Percentiles rank a stretch among this genome's conserved stretches.
Conservation (phyloP, 2,797 vertebrate species). For the Apogon hyalosoma region DNA sequence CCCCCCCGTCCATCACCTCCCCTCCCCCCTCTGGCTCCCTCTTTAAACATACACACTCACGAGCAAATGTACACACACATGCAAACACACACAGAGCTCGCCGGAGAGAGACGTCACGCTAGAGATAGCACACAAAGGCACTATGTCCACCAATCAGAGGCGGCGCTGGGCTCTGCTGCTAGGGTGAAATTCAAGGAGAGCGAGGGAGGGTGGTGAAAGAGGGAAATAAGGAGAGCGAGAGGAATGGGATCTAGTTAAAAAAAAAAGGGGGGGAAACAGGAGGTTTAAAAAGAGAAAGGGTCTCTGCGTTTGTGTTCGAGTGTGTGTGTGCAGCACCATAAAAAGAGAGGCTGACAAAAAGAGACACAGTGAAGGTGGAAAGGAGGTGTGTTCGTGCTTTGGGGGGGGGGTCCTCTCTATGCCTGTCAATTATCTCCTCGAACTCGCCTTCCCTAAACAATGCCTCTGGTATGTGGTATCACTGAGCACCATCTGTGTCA, state of each 20-base stretch:
- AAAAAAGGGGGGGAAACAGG: constrained; percentile 36
- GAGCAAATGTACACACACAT: constrained; percentile 59
- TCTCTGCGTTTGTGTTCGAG: constrained; percentile 32
- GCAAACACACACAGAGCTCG: constrained; percentile 53
- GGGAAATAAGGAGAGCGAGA: constrained; percentile 28
- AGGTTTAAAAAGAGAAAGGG: constrained; percentile 42
- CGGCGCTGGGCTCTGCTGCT: constrained; percentile 82
- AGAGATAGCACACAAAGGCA: constrained; percentile 84
- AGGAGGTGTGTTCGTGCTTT: constrained; percentile 54
- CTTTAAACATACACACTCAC: constrained; percentile 65
- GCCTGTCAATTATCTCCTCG: constrained; percentile 88
- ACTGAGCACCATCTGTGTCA: constrained; percentile 87
- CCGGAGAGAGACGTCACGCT: constrained; percentile 81
- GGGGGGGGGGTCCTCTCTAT: constrained; percentile 70
- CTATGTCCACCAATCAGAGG: constrained; percentile 81
- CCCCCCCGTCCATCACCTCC: constrained; percentile 5
- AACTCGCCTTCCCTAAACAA: constrained; percentile 87
- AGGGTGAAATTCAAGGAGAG: constrained; percentile 83
- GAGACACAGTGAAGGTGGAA: constrained; percentile 65
- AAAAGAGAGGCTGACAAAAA: constrained; percentile 70
- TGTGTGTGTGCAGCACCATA: constrained; percentile 52
- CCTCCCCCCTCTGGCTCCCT: constrained; percentile 23
- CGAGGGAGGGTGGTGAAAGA: constrained; percentile 43
- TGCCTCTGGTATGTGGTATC: constrained; percentile 89
- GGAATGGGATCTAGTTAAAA: constrained; percentile 28